Evolutionary conservation across 2,113 vertebrate species (phyloP), one percentile per base, ranked within the genome.

Genomic region (Crotophaga sulcirostris): DNA sequence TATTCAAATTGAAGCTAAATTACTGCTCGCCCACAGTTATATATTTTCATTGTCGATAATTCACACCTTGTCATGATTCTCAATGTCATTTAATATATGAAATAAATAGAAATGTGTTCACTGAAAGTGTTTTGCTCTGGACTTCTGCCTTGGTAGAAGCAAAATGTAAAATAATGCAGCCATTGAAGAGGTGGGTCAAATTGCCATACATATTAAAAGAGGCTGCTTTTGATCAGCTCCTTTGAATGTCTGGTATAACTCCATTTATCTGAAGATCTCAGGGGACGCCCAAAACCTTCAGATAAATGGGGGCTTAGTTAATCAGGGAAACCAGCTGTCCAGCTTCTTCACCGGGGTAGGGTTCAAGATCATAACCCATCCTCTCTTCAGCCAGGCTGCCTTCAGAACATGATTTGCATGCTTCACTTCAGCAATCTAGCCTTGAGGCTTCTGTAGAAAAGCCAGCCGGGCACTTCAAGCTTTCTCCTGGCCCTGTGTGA

Each of bases 281-380:
- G 49, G 94, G 94, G 96, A 94, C 0, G 10, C 74, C 74, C 90
- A 16, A 38, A 73, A 73, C 84, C 87, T 68, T 19, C 60, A 49
- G 84, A 84, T 89, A 87, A 70, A 75, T 17, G 95, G 78, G 76
- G 92, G 75, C 74, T 97, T 82, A 82, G 95, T 96, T 96, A 97
- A 97, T 96, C 87, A 94, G 92, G 93, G 92, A 42, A 81, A 90
- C 96, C 96, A 96, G 96, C 90, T 97, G 93, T 96, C 95, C 95
- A 60, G 87, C 87, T 87, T 51, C 79, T 75, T 36, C 4, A 1
- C 47, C 0, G 1, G 80, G n/a, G 60, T 51, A 47, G 78, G 96
- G 91, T 91, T 94, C 93, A 91, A 89, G 95, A 82, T 66, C 93
- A 26, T 54, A 60, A 66, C 73, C 84, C 47, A 5, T 34, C 66